Conservation (phyloP, 1,140 invertebrate species). For the Calliphora vicina region DNA sequence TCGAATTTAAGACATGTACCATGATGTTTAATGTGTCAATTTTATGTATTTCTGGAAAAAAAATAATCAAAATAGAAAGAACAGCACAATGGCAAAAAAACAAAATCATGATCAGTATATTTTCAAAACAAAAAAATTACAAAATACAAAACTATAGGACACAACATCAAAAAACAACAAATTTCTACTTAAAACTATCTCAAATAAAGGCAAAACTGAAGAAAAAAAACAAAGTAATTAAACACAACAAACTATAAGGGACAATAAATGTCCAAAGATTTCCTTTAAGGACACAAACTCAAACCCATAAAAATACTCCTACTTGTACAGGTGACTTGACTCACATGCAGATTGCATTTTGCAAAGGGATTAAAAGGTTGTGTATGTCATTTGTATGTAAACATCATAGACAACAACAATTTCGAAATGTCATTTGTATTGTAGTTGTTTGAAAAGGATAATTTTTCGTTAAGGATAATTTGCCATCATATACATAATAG, state of each 20-base stretch:
- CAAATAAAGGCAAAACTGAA: too few species aligned
- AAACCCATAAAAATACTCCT: not conserved
- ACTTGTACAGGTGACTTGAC: not conserved
- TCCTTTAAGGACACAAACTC: not conserved
- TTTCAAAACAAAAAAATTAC: not conserved
- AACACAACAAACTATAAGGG: not conserved
- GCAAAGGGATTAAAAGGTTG: not conserved
- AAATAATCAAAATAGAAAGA: not conserved
- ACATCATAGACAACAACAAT: not conserved
- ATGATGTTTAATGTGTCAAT: conserved; percentile 71
- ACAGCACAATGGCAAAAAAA: not conserved
- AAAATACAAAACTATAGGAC: not conserved
- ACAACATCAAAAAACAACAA: too few species aligned
- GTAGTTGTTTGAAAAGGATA: not conserved
- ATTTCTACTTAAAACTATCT: too few species aligned
- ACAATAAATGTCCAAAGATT: not conserved
- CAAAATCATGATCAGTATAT: not conserved
- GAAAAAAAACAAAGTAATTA: not conserved
- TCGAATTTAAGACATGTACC: conserved; percentile 71
- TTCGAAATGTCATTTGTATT: not conserved
- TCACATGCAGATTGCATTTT: not conserved
- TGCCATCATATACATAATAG: not conserved
- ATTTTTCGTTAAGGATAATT: not conserved
- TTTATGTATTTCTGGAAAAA: conserved; percentile 52
- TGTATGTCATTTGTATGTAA: not conserved